phyloP scores from a whole-genome alignment of 1,140 invertebrate genomes.

The Linepithema humile region DNA sequence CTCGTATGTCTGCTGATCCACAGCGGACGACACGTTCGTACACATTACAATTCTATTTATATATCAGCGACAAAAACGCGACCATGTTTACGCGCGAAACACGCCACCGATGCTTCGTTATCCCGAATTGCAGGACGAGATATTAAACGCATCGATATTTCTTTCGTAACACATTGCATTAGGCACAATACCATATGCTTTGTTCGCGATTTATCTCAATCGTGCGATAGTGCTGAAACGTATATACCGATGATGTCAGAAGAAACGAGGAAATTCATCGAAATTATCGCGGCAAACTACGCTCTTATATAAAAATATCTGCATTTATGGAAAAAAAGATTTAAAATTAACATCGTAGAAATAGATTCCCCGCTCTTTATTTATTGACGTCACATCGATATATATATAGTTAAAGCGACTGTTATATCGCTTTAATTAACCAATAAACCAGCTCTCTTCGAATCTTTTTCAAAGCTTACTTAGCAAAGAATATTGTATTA shows the following conservation, averaged over 20 bases:
- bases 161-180: slow-evolving; percentile 2
- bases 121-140: neutral
- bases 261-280: neutral
- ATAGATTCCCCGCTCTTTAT: slow-evolving; percentile 23
- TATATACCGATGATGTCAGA: neutral
- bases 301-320: slow-evolving; percentile 16
- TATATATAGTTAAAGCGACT: slow-evolving; percentile 9
- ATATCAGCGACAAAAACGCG: slow-evolving; percentile 22
- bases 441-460: neutral
- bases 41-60: slow-evolving; percentile 46
- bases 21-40: neutral
- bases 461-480: neutral
- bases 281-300: neutral
- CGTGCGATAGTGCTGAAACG: neutral
- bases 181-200: neutral
- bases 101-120: slow-evolving; percentile 10
- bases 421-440: slow-evolving; percentile 13
- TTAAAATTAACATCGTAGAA: slow-evolving; percentile 25
- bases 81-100: slow-evolving; percentile 23
- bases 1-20: slow-evolving; percentile 40
- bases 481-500: neutral
- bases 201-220: slow-evolving; percentile 23
- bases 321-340: slow-evolving; percentile 2
- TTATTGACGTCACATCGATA: slow-evolving; percentile 47
- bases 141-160: slow-evolving; percentile 9